These are phyloP conservation scores for Kradibia gibbosae DNA, from an alignment of 1,140 invertebrate genomes.

Conservation along the genomic window DNA sequence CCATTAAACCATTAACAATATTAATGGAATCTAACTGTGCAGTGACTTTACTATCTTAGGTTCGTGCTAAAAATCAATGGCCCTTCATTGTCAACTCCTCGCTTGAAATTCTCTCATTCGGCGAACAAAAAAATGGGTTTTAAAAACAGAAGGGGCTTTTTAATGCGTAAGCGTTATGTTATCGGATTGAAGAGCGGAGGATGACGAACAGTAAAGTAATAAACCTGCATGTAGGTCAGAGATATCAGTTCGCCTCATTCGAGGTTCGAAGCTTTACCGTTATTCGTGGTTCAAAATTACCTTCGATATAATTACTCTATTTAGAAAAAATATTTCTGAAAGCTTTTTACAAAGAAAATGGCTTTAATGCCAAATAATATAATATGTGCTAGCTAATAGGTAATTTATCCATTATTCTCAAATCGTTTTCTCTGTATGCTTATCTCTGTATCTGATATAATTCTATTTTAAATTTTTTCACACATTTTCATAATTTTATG, in stretches of 20 bases:
- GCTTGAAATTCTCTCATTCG: not conserved
- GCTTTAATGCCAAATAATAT: no score
- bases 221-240: not conserved
- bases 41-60: no score
- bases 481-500: no score
- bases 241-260: not conserved
- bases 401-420: no score
- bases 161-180: not conserved
- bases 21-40: slow-evolving; percentile 19
- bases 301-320: not conserved
- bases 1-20: slow-evolving; percentile 8
- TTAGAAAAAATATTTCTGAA: no score
- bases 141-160: slow-evolving; percentile 16
- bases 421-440: no score
- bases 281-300: not conserved
- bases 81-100: not conserved
- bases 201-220: not conserved
- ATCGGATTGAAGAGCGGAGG: not conserved
- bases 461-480: no score
- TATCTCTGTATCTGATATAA: no score
- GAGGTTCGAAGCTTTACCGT: not conserved
- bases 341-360: no score
- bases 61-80: no score
- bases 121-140: not conserved
- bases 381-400: no score